Percentiles rank a stretch among this genome's conserved stretches.
Conservation (phyloP, 1,140 invertebrate genomes). For the Pentalonia nigronervosa region DNA sequence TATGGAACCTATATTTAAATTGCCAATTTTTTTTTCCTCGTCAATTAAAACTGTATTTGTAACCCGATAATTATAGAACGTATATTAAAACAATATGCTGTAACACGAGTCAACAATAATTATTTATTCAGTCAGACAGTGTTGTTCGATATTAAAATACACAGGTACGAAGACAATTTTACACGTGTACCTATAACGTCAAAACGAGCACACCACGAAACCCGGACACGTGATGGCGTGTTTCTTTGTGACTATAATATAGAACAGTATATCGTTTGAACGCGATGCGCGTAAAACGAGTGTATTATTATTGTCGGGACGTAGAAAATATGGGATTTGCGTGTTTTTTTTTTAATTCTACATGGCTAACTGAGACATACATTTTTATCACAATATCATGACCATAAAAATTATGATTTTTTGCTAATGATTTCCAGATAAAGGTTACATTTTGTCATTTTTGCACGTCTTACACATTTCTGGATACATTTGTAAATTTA, state of each 20-base stretch:
- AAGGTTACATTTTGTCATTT: neutral
- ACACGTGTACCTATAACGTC: neutral
- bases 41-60: slow-evolving; percentile 13
- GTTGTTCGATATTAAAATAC: slow-evolving; percentile 10
- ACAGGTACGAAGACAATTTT: neutral
- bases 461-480: neutral
- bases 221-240: neutral
- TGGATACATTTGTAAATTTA: neutral
- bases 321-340: neutral
- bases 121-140: neutral
- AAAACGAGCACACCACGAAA: neutral
- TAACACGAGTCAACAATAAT: slow-evolving; percentile 4
- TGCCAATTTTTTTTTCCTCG: neutral
- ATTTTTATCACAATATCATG: neutral
- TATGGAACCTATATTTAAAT: neutral
- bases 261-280: slow-evolving; percentile 11
- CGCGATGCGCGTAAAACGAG: neutral
- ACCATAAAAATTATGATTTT: neutral
- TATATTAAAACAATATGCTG: neutral
- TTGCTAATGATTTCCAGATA: neutral
- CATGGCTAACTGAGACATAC: neutral
- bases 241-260: neutral
- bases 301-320: neutral
- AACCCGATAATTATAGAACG: slow-evolving; percentile 23
- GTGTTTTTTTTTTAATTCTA: neutral